phyloP scores from a whole-genome alignment of 2,888 invertebrate species.

The Galerucella pusilla region DNA sequence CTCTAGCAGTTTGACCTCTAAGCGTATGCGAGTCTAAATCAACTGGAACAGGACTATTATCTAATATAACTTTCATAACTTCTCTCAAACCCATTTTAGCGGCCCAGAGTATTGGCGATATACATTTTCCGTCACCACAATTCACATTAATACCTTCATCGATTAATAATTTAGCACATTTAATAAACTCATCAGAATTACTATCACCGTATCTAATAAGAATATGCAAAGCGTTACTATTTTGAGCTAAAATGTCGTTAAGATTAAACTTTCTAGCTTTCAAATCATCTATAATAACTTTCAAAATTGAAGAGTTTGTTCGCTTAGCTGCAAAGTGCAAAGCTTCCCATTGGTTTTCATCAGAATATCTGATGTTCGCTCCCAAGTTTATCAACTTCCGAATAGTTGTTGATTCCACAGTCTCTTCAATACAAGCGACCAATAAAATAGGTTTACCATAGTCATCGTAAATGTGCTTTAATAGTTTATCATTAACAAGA shows the following conservation, averaged over 20 bases:
- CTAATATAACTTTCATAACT: slow-evolving; percentile 68
- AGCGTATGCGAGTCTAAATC: slow-evolving; percentile 70
- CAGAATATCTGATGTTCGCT: slow-evolving; percentile 71
- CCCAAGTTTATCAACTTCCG: slow-evolving; percentile 70
- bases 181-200: slow-evolving; percentile 58
- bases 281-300: slow-evolving; percentile 65
- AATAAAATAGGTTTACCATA: slow-evolving; percentile 67
- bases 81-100: slow-evolving; percentile 69
- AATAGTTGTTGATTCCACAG: slow-evolving; percentile 69
- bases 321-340: slow-evolving; percentile 74
- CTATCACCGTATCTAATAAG: slow-evolving; percentile 59
- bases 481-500: slow-evolving; percentile 67
- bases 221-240: slow-evolving; percentile 59
- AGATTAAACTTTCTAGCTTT: slow-evolving; percentile 46
- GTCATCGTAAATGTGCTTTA: slow-evolving; percentile 69
- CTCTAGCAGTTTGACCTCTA: slow-evolving; percentile 69
- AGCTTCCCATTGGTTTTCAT: slow-evolving; percentile 69
- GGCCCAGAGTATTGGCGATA: slow-evolving; percentile 69
- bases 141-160: slow-evolving; percentile 55
- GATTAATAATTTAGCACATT: slow-evolving; percentile 53
- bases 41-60: slow-evolving; percentile 65
- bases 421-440: slow-evolving; percentile 69
- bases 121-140: slow-evolving; percentile 45
- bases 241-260: slow-evolving; percentile 49
- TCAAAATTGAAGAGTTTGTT: slow-evolving; percentile 65